Evolutionary conservation across 2,113 vertebrate genomes (phyloP).

Genomic region (Dendrocopos noguchii): DNA sequence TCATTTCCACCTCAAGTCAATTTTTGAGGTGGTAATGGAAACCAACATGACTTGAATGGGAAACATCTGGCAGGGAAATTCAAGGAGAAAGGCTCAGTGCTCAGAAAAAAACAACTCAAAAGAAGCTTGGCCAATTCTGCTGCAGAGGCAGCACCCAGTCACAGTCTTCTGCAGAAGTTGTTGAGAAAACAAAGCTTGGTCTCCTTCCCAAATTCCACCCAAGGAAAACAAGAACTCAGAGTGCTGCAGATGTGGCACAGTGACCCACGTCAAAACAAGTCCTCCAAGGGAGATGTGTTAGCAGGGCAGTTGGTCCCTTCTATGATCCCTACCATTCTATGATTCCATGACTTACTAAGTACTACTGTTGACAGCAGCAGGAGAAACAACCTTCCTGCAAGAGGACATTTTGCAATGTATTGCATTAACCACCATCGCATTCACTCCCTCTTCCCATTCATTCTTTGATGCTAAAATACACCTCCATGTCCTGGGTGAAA

Average conservation of each 20-base stretch:
- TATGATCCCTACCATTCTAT: no score
- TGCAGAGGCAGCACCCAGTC: background rate
- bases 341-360: background rate
- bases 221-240: background rate
- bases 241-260: background rate
- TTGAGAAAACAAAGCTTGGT: background rate
- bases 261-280: background rate
- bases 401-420: background rate
- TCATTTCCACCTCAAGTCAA: slow-evolving; percentile 51
- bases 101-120: background rate
- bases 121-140: background rate
- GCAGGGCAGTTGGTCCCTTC: no score
- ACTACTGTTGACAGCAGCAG: background rate
- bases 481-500: background rate
- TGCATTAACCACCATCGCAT: background rate
- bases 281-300: background rate
- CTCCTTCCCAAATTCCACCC: background rate
- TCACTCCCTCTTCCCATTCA: background rate
- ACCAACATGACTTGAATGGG: background rate
- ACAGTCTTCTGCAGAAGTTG: background rate
- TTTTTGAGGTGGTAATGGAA: slow-evolving; percentile 57
- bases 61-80: slow-evolving; percentile 49
- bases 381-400: background rate
- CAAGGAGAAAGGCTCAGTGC: background rate
- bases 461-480: background rate